phyloP scores from a whole-genome alignment of 2,888 invertebrate species.

The Caenorhabditis plicata region DNA sequence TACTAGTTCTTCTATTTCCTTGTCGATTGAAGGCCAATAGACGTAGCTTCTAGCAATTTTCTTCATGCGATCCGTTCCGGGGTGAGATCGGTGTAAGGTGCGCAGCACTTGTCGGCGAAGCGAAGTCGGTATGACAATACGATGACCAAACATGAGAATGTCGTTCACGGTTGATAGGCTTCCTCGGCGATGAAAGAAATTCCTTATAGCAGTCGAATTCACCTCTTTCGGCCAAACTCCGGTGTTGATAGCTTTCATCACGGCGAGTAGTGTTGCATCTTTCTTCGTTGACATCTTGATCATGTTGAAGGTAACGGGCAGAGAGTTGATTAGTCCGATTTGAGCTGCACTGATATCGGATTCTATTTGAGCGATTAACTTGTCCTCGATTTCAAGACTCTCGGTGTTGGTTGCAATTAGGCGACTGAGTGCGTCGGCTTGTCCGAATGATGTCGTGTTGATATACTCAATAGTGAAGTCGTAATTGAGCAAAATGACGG shows the following conservation, averaged over 20 bases:
- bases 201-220: background rate
- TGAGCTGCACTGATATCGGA: constrained; percentile 1
- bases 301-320: constrained; percentile 6
- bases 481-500: too few species aligned
- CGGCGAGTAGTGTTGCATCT: constrained; percentile 4
- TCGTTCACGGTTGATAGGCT: constrained; percentile 2
- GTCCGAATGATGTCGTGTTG: too few species aligned
- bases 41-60: constrained; percentile 50
- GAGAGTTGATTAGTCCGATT: background rate
- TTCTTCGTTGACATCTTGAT: background rate
- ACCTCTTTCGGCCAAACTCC: constrained; percentile 2
- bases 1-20: constrained; percentile 37
- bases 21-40: constrained; percentile 57
- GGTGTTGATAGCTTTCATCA: background rate
- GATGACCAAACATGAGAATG: constrained; percentile 16
- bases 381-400: constrained; percentile 20
- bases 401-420: background rate
- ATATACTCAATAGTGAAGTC: too few species aligned
- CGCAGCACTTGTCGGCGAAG: constrained; percentile 37
- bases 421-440: too few species aligned
- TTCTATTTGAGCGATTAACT: constrained; percentile 13
- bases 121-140: constrained; percentile 52
- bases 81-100: constrained; percentile 55
- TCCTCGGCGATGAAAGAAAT: background rate
- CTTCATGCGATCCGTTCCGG: constrained; percentile 58